Base-by-base conservation (phyloP, 2,797 vertebrate species). In the Rhadinocentrus ornatus region DNA sequence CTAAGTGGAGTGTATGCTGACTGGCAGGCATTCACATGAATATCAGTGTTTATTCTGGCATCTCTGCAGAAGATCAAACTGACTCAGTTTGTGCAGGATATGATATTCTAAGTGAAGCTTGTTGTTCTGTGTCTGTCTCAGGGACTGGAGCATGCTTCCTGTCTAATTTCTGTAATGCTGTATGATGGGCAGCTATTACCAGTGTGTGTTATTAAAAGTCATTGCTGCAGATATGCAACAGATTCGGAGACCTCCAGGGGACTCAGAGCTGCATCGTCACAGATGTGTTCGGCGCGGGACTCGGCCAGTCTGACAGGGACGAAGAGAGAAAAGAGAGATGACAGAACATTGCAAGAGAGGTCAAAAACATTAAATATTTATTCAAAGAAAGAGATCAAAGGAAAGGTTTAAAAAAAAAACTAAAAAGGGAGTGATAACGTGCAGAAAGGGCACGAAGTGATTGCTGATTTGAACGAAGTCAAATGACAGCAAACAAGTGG, bases 261-360 rank as follows among this genome's bases (percentile, higher is more conserved):
- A 81, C 73, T 94, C 89, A 94, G 73, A 94, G 91, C 88, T 94
- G 92, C 92, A 93, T 94, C 46, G 84, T 89, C 83, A 93, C 84
- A 73, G 91, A 85, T 0, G 78, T 77, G 76, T 92, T 91, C 26
- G 87, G 91, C 78, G 89, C 86, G 29, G 90, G 89, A 91, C 84
- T 92, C 39, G 80, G 88, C 86, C 90, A 93, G 79, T 93, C 94
- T 95, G 87, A 62, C 61, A 61, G 83, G 79, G 22, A 77, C 20
- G 77, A 61, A 65, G 6, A 57, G 55, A 64, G 10, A 59, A 62
- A 2, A 74, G 37, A 66, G 3, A 55, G 24, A n/a, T 46, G 39
- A 52, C 37, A 46, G 12, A 59, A 63, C 13, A 37, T 60, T 56
- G 12, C 22, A 20, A 24, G 13, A 58, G 70, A 76, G 26, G 58